Conservation (phyloP, 35 echinoderm and acorn worm species). For the Ophiothrix spiculata region DNA sequence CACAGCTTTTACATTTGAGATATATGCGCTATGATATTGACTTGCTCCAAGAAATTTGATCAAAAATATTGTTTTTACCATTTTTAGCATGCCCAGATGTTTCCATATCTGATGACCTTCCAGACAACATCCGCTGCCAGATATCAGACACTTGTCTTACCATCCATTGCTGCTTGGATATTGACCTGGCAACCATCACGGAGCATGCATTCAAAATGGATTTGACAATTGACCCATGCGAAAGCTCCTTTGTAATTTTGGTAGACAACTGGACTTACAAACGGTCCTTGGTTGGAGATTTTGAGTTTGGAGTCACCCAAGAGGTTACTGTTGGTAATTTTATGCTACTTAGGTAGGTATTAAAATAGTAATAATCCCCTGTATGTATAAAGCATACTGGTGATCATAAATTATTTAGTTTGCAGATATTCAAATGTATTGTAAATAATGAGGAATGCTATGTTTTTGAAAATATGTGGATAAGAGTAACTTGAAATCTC, state of each 20-base stretch:
- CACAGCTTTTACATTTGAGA: too few relatives aligned
- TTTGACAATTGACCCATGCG: neutral
- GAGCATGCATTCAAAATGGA: neutral
- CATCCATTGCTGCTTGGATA: slow-evolving; percentile 10
- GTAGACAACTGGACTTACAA: slow-evolving; percentile 6
- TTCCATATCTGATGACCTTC: neutral
- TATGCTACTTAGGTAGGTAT: neutral
- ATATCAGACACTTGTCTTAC: slow-evolving; percentile 10
- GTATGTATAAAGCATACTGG: too few relatives aligned
- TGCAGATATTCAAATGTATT: too few relatives aligned
- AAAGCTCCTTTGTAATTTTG: neutral
- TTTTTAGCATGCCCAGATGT: neutral
- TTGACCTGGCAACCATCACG: neutral
- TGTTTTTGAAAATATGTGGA: too few relatives aligned
- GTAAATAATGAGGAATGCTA: too few relatives aligned
- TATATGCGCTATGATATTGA: too few relatives aligned
- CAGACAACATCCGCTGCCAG: neutral
- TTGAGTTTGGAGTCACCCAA: neutral
- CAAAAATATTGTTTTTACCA: too few relatives aligned
- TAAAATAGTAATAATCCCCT: too few relatives aligned
- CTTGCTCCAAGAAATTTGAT: too few relatives aligned
- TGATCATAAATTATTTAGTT: too few relatives aligned
- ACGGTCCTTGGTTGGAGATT: neutral
- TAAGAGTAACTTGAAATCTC: too few relatives aligned
- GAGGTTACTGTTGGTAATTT: slow-evolving; percentile 14